Evolutionary conservation across 30 jellyfish, hydroid and myxozoan species (phyloP).

Genomic region (Turritopsis rubra): DNA sequence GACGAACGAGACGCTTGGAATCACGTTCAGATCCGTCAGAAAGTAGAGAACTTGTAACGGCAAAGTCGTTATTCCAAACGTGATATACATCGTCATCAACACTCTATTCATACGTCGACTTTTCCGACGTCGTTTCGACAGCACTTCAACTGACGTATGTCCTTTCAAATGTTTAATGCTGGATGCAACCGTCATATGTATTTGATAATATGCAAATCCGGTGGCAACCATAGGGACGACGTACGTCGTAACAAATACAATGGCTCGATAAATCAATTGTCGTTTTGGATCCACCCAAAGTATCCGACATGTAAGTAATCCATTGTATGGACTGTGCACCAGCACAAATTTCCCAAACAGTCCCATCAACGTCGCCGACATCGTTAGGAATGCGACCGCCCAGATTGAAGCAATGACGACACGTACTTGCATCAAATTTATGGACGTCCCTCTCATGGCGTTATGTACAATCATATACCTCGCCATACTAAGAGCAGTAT

Average conservation of each 20-base stretch:
- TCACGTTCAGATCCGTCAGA: slow-evolving; percentile 21
- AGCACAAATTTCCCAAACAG: slow-evolving; percentile 8
- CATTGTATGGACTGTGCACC: neutral
- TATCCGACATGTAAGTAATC: neutral
- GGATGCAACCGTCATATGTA: slow-evolving; percentile 34
- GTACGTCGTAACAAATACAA: slow-evolving; percentile 46
- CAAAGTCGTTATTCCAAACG: slow-evolving; percentile 51
- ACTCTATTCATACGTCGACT: slow-evolving; percentile 59
- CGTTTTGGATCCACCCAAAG: neutral
- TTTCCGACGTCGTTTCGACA: slow-evolving; percentile 43
- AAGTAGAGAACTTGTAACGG: slow-evolving; percentile 68
- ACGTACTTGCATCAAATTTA: slow-evolving; percentile 32
- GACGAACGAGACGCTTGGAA: slow-evolving; percentile 27
- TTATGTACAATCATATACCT: slow-evolving; percentile 45
- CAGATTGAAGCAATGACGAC: slow-evolving; percentile 42
- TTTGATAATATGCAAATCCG: slow-evolving; percentile 48
- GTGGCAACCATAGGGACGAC: slow-evolving; percentile 58
- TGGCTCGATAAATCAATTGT: slow-evolving; percentile 42
- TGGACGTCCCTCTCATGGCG: slow-evolving; percentile 34
- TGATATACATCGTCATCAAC: slow-evolving; percentile 46
- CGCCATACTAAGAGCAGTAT: slow-evolving; percentile 50
- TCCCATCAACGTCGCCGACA: slow-evolving; percentile 63
- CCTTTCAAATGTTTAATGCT: slow-evolving; percentile 24
- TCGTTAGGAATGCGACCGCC: slow-evolving; percentile 46
- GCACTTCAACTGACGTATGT: slow-evolving; percentile 26